Evolutionary conservation across 2,797 vertebrate genomes (phyloP).

Genomic region (Sebastes matsubarae): DNA sequence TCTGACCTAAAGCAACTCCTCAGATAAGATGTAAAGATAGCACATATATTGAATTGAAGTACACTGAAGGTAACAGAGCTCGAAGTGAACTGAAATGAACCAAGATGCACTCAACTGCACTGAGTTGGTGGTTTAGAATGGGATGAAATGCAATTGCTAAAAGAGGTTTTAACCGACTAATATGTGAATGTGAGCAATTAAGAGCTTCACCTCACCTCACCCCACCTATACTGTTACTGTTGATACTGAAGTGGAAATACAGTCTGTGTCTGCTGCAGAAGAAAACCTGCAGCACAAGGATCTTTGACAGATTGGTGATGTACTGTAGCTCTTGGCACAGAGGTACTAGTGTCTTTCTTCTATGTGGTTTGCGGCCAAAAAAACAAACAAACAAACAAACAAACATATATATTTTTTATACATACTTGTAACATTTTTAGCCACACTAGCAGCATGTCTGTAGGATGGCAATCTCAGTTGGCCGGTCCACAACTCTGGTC

Average conservation of each 20-base stretch:
- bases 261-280: not conserved
- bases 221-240: not conserved
- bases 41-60: not conserved
- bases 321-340: constrained; percentile 8
- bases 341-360: not conserved
- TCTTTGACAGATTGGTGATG: constrained; percentile 24
- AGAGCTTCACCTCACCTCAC: not conserved
- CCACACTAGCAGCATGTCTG: not conserved
- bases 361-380: not conserved
- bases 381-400: not conserved
- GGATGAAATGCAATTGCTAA: not conserved
- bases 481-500: not conserved
- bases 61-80: not conserved
- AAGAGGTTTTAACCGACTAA: not conserved
- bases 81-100: constrained; percentile 4
- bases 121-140: not conserved
- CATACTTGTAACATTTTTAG: not conserved
- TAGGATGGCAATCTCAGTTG: not conserved
- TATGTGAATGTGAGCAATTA: not conserved
- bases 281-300: constrained; percentile 7
- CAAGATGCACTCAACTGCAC: not conserved
- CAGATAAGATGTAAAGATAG: constrained; percentile 5
- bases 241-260: not conserved
- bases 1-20: not conserved
- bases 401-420: not conserved